Percentiles rank a stretch among this genome's conserved stretches.
Conservation (phyloP, 2,888 invertebrate genomes). For the Isoperla grammatica region DNA sequence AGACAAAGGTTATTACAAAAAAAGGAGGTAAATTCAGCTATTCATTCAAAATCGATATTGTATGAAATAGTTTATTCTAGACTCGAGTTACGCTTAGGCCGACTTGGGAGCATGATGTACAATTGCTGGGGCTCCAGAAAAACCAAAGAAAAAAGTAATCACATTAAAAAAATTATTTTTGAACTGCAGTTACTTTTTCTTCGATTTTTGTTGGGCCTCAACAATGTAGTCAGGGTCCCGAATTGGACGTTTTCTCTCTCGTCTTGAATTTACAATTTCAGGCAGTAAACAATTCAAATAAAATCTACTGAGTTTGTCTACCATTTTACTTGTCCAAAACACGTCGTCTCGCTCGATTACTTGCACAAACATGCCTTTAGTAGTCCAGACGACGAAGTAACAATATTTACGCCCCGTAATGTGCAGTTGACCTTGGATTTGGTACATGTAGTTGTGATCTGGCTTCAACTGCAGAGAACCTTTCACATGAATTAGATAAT, state of each 20-base stretch:
- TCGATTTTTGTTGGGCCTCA: background rate
- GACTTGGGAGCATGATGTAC: no score
- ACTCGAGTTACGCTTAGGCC: no score
- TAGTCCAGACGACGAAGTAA: constrained; percentile 10
- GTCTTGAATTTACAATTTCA: constrained; percentile 1
- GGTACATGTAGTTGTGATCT: constrained; percentile 7
- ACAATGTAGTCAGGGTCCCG: background rate
- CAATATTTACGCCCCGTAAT: background rate
- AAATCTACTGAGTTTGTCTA: background rate
- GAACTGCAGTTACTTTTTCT: no score
- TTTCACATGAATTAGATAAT: background rate
- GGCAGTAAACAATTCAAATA: background rate
- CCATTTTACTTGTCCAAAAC: constrained; percentile 33
- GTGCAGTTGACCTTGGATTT: constrained; percentile 19
- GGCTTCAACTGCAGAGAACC: background rate
- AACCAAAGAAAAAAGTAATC: no score
- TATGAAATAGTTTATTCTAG: no score
- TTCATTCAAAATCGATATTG: no score
- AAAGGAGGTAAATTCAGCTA: no score
- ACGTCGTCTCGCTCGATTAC: constrained; percentile 4
- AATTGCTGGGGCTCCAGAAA: no score
- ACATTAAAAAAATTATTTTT: no score
- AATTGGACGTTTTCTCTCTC: background rate
- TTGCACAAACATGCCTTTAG: constrained; percentile 1
- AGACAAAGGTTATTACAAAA: no score